Conservation (phyloP, 92 coral and sea anemone species). For the Siderastrea radians region DNA sequence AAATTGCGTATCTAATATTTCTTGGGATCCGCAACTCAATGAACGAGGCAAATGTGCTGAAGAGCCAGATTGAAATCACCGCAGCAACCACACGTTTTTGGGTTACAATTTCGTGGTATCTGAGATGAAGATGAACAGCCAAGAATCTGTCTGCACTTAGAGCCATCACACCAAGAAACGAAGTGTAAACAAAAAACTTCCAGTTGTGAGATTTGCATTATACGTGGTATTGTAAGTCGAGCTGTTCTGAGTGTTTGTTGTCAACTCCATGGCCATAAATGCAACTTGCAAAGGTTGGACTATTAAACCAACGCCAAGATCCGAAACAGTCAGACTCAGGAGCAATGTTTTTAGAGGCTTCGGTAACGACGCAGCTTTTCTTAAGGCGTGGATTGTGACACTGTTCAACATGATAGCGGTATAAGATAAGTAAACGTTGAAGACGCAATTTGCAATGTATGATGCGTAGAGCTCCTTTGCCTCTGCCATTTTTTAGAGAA, state of each 20-base stretch:
- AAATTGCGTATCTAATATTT: not conserved
- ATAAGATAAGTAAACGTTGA: no score
- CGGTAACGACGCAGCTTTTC: no score
- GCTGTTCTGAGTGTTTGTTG: not conserved
- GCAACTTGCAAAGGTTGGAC: no score
- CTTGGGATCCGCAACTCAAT: not conserved
- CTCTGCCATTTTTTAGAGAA: not conserved
- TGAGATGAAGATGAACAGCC: slow-evolving; percentile 17
- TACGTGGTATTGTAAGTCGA: not conserved
- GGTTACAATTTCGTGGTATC: slow-evolving; percentile 12
- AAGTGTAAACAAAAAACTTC: not conserved
- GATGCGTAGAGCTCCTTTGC: no score
- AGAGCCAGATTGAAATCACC: not conserved
- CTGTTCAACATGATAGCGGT: no score
- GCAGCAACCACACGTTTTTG: not conserved
- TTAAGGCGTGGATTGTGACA: no score
- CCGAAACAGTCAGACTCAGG: no score
- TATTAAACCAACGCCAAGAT: no score
- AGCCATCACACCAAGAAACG: not conserved
- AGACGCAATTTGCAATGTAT: no score
- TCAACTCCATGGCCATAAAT: not conserved
- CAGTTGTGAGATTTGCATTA: not conserved
- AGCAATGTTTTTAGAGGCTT: no score
- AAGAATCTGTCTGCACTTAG: slow-evolving; percentile 14
- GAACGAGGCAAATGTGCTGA: not conserved